A percentile compares a stretch with the other conserved stretches of the same genome.
Conservation (phyloP, 2,797 vertebrate species). For the Coluber constrictor region DNA sequence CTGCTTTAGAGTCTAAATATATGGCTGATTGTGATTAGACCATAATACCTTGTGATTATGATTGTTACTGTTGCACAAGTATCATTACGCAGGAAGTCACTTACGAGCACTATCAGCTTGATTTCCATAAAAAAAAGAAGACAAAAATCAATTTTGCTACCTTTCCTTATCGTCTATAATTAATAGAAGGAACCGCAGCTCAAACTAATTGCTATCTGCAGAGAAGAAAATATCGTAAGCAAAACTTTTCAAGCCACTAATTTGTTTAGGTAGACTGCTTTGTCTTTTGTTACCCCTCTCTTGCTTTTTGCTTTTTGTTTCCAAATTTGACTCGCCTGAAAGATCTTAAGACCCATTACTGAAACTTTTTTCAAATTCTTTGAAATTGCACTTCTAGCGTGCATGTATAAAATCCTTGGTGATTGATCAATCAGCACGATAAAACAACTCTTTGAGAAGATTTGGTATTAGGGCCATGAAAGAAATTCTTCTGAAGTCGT, state of each 20-base stretch:
- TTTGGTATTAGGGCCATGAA: background rate
- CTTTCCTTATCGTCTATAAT: constrained; percentile 28
- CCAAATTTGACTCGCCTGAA: constrained; percentile 6
- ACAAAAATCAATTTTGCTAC: constrained; percentile 7
- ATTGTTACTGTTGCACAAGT: background rate
- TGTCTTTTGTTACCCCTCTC: constrained; percentile 15
- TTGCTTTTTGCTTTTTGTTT: constrained; percentile 29
- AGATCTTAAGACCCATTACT: constrained; percentile 42
- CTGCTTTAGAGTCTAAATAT: background rate
- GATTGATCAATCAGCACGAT: background rate
- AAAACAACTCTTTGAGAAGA: background rate
- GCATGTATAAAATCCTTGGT: constrained; percentile 18
- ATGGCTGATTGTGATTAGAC: background rate
- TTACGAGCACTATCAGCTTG: background rate
- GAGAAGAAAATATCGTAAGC: background rate
- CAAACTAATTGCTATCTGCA: constrained; percentile 4
- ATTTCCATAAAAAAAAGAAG: constrained; percentile 21
- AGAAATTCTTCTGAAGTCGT: background rate
- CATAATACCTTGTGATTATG: background rate
- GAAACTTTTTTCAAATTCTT: constrained; percentile 43
- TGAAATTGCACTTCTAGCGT: constrained; percentile 36
- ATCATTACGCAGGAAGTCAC: background rate
- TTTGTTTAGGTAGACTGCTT: constrained; percentile 1
- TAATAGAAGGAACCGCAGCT: constrained; percentile 27
- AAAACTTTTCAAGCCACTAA: constrained; percentile 35